Percentiles rank a stretch among this genome's conserved stretches.
These are phyloP conservation scores for Syrista parreyssii DNA, from an alignment of 2,888 invertebrate species.

Conservation along the genomic window DNA sequence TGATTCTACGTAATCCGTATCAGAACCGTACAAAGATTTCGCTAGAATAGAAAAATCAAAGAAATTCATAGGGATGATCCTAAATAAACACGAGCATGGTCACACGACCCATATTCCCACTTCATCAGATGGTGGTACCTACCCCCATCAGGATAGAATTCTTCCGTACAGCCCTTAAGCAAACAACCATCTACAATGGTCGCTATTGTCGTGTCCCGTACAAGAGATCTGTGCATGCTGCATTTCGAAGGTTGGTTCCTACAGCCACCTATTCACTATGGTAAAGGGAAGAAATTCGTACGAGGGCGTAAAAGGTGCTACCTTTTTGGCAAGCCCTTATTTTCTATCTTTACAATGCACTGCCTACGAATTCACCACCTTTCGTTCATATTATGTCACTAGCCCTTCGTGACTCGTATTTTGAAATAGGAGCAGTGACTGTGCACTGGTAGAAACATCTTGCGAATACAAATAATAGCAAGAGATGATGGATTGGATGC, in stretches of 20 bases:
- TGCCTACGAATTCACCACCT: neutral
- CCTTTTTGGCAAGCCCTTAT: constrained; percentile 34
- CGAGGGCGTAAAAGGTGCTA: constrained; percentile 51
- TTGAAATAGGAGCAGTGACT: constrained; percentile 4
- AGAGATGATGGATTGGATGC: constrained; percentile 16
- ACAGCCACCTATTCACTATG: neutral
- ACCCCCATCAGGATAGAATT: constrained; percentile 24
- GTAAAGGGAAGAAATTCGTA: constrained; percentile 47
- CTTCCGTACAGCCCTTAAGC: constrained; percentile 44
- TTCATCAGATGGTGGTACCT: constrained; percentile 16
- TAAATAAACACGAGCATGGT: constrained; percentile 60
- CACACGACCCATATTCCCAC: constrained; percentile 59
- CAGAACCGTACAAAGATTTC: constrained; percentile 23
- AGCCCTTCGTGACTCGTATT: constrained; percentile 1
- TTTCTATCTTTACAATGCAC: constrained; percentile 19
- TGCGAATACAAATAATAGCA: constrained; percentile 14
- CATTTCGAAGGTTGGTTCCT: constrained; percentile 23
- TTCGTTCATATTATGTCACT: constrained; percentile 1
- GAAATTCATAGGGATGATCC: constrained; percentile 51
- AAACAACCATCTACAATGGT: constrained; percentile 53
- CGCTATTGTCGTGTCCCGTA: constrained; percentile 32
- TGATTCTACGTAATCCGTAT: constrained; percentile 27
- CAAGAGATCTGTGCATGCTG: constrained; percentile 25
- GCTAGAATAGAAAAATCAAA: constrained; percentile 21
- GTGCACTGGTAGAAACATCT: constrained; percentile 16